phyloP scores from a whole-genome alignment of 2,113 vertebrate species.

The Alexandromys fortis region DNA sequence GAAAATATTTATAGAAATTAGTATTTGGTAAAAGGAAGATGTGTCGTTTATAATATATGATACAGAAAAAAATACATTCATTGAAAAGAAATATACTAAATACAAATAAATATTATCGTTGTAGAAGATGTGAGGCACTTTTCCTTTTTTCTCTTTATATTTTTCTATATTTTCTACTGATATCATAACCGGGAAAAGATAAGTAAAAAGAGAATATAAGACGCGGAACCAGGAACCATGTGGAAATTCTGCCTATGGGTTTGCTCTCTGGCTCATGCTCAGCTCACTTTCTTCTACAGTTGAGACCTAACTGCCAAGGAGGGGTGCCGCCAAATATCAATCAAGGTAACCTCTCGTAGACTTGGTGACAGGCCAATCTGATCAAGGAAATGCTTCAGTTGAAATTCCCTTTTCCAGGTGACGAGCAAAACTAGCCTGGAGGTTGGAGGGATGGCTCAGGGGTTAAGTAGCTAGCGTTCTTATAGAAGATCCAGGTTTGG shows the following conservation, averaged over 20 bases:
- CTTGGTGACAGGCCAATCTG: not conserved
- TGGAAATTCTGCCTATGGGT: not conserved
- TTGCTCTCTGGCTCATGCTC: not conserved
- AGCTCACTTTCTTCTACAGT: not conserved
- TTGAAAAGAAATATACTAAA: conserved; percentile 5
- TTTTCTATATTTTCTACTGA: conserved; percentile 34
- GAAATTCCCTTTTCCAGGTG: not conserved
- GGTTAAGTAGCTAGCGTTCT: too few relatives aligned
- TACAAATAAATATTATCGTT: not conserved
- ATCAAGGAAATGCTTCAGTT: not conserved
- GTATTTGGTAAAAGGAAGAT: not conserved
- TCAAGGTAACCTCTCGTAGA: too few relatives aligned
- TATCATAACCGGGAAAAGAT: not conserved
- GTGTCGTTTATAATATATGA: not conserved
- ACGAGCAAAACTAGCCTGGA: too few relatives aligned
- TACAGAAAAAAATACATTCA: not conserved
- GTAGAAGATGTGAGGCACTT: not conserved
- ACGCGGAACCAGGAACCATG: not conserved
- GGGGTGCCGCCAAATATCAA: not conserved
- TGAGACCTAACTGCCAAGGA: not conserved
- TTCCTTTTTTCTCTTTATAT: conserved; percentile 25
- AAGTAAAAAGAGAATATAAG: conserved; percentile 1
- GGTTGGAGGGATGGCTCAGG: not conserved
- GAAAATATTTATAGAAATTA: not conserved
- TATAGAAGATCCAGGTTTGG: too few relatives aligned